phyloP scores from a whole-genome alignment of 2,888 invertebrate genomes.

The Tenodera sinensis region DNA sequence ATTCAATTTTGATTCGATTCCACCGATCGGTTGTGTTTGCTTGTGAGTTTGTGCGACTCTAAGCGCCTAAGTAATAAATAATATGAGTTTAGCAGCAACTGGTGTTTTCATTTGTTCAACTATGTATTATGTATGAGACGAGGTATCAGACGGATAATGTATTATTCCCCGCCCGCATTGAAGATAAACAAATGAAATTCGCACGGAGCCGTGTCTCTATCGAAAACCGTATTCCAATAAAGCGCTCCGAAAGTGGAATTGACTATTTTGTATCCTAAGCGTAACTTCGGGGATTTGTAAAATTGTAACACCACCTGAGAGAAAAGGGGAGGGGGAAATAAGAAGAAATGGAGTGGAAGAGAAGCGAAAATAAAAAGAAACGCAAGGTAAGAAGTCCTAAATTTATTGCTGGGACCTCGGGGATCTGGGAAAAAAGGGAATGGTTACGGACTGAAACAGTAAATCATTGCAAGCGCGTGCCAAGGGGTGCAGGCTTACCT shows the following conservation, averaged over 20 bases:
- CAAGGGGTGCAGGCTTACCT: background rate
- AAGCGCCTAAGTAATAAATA: no score
- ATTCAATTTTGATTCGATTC: no score
- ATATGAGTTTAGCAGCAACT: no score
- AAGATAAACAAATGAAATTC: background rate
- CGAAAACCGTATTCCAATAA: background rate
- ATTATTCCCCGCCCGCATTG: background rate
- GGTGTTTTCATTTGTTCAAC: no score
- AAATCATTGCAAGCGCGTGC: constrained; percentile 4
- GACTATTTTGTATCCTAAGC: background rate
- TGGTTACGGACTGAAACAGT: background rate
- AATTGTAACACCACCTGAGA: background rate
- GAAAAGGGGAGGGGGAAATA: background rate
- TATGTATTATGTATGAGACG: no score
- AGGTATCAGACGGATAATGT: background rate
- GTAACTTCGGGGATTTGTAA: constrained; percentile 1
- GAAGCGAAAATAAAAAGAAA: background rate
- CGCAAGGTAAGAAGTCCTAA: constrained; percentile 4
- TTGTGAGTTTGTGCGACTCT: no score
- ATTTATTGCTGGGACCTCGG: constrained; percentile 9
- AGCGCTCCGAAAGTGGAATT: background rate
- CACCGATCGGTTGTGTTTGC: no score
- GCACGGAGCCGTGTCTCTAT: background rate
- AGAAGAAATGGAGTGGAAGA: background rate
- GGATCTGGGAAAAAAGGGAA: constrained; percentile 7